Evolutionary conservation across 2,888 invertebrate species (phyloP), one percentile per base, ranked within the genome.

Genomic region (Achlya flavicornis): DNA sequence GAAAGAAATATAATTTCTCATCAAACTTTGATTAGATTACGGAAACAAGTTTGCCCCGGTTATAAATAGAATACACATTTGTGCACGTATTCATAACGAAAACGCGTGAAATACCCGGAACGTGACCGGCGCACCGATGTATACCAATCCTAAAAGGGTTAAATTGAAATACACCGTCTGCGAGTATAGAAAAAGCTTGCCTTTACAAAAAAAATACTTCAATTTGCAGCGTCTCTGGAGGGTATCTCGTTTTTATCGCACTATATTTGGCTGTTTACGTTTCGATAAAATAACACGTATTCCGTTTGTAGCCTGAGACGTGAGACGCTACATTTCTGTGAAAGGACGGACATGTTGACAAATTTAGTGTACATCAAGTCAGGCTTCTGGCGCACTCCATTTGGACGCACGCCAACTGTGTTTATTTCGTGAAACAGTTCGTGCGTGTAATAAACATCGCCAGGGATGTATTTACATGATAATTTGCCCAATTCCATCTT

Each of bases 391-490:
- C 71, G 71, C 65, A 74, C 69, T 69, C 71, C 72, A 75, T 84
- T 86, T 90, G 89, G 88, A 66, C 58, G 46, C 11, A 33, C 46
- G 87, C 90, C 90, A 90, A 89, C 79, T 84, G 75, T 83, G 82
- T 84, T 80, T 85, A 87, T 84, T 84, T 78, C 72, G 76, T 74
- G 71, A 74, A 83, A 83, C 81, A 78, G 77, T 82, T 81, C 80
- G 77, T 84, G 84, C 79, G 81, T 82, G 77, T 81, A 81, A 84
- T 83, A 83, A 79, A 78, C 78, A 82, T 77, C 67, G 70, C 75
- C 66, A 69, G 67, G 73, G 73, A 79, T 80, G 75, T 80, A 86
- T 85, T 83, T 79, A 80, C 84, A 85, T 86, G 77, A 78, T 76
- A 75, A 81, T 80, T 77, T 75, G 64, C 67, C 66, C 67, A 61